phyloP scores from a whole-genome alignment of 2,888 invertebrate genomes.

The Nyleta sp. region DNA sequence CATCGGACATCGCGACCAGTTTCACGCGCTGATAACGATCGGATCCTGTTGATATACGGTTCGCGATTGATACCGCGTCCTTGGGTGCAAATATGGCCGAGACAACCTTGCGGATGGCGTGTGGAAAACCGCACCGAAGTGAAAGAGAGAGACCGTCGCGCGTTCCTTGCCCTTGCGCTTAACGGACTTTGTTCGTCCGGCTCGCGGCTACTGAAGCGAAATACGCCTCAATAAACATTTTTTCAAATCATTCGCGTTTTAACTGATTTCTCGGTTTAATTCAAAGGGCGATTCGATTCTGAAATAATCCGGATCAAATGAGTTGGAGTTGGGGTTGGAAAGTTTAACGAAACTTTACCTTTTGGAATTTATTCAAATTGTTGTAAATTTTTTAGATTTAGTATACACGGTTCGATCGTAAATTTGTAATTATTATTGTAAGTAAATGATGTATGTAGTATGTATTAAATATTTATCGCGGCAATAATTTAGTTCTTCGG shows the following conservation, averaged over 20 bases:
- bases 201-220: constrained; percentile 17
- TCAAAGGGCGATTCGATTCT: no score
- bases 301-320: no score
- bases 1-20: constrained; percentile 17
- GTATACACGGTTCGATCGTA: no score
- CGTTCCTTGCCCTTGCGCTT: constrained; percentile 58
- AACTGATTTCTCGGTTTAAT: no score
- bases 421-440: no score
- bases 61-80: constrained; percentile 49
- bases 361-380: no score
- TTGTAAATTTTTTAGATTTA: no score
- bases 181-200: constrained; percentile 57
- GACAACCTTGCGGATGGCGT: constrained; percentile 55
- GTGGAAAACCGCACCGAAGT: constrained; percentile 50
- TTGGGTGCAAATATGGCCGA: constrained; percentile 42
- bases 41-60: constrained; percentile 38
- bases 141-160: constrained; percentile 54
- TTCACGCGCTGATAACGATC: constrained; percentile 46
- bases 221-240: background rate
- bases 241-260: background rate
- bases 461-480: constrained; percentile 37
- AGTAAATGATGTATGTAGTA: constrained; percentile 5
- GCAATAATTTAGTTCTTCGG: constrained; percentile 30
- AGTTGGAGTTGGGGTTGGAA: no score
- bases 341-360: no score